Evolutionary conservation across 2,113 vertebrate genomes (phyloP), one percentile per base, ranked within the genome.

Genomic region (Pachycephala philippinensis): DNA sequence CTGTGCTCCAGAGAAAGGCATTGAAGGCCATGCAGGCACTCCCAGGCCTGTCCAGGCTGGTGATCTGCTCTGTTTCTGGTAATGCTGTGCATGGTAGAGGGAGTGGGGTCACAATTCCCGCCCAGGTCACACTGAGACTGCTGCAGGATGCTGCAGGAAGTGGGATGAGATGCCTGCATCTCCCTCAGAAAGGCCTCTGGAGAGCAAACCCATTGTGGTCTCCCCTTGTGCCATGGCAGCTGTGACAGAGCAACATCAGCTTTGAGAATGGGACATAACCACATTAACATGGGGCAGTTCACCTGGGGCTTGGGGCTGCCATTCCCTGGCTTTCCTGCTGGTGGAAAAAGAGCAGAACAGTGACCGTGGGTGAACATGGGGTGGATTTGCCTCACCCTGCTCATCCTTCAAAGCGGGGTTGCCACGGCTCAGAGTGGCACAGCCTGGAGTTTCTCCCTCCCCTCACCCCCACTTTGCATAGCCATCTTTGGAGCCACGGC

Each of bases 21-120:
- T 2, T 53, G 61, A 31, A 85, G 66, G 37, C 57, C 30, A 2
- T 0, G 0, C 18, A 39, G 69, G 31, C 11, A 2, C 40, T 31
- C 3, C 2, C 37, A 57, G 50, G 16, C 22, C 78, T 6, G n/a
- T 33, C 45, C 66, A 53, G n/a, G 60, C 17, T 44, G 68, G 26
- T 39, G 40, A 8, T 45, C n/a, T 56, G 49, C 68, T 72, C 54
- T 65, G 50, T 18, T 31, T n/a, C 35, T 54, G 71, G 40, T 2
- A 5, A 5, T 50, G 86, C 27, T 52, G 10, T 10, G 52, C 27
- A 0, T 1, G 11, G 63, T 2, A 19, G 17, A 44, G 42, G 17
- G 35, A 69, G 21, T 5, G 40, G 20, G 49, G 54, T 13, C 54
- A 42, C 63, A 35, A 1, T 19, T n/a, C 61, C 70, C 47, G 9